Percentiles rank a stretch among this genome's conserved stretches.
These are phyloP conservation scores for Actenoides lindsayi DNA, from an alignment of 2,113 vertebrate genomes.

Conservation along the genomic window DNA sequence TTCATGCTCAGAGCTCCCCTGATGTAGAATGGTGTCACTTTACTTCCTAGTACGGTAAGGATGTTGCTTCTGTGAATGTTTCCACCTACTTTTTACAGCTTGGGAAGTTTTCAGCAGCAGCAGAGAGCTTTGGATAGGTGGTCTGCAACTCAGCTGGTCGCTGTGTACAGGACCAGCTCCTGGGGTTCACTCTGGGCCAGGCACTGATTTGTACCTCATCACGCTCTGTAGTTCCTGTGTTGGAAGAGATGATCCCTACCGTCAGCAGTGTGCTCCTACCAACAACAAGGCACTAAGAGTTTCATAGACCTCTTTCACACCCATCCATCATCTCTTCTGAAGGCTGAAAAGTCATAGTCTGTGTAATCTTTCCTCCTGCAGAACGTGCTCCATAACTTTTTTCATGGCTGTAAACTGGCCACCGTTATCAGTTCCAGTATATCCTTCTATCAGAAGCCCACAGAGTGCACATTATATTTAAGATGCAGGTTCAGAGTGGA, in stretches of 20 bases:
- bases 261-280: rapidly evolving
- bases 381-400: not conserved
- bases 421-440: not conserved
- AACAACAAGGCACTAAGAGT: not conserved
- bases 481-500: not conserved
- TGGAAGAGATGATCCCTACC: not conserved
- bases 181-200: not conserved
- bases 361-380: not conserved
- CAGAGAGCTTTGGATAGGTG: not conserved
- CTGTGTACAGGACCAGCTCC: not conserved
- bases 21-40: not conserved
- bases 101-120: not conserved
- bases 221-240: not conserved
- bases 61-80: not conserved
- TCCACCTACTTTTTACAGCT: rapidly evolving
- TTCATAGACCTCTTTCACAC: not conserved
- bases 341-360: not conserved
- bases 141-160: not conserved
- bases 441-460: not conserved
- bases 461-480: rapidly evolving
- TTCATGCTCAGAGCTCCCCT: not conserved
- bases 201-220: not conserved
- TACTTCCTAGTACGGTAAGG: rapidly evolving
- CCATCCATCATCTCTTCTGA: not conserved
- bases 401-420: not conserved